Conservation (phyloP, 2,888 invertebrate genomes). For the Melieria picta region DNA sequence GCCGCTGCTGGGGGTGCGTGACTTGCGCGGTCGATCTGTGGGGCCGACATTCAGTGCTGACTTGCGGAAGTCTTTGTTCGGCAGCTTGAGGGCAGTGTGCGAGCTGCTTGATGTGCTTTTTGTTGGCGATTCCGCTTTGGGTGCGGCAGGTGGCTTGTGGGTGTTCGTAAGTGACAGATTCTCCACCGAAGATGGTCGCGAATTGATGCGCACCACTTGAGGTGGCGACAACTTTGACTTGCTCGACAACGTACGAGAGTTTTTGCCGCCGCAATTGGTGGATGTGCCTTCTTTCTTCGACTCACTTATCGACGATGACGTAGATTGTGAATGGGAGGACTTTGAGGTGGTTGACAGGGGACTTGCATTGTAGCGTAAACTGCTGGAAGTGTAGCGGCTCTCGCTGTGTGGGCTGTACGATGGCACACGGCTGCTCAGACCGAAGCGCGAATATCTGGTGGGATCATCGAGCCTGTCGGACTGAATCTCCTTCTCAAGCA, state of each 20-base stretch:
- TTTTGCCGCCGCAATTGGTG: conserved; percentile 34
- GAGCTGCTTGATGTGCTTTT: conserved; percentile 62
- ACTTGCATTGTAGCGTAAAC: conserved; percentile 57
- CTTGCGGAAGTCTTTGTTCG: conserved; percentile 80
- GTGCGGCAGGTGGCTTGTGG: conserved; percentile 52
- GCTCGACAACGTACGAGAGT: conserved; percentile 10
- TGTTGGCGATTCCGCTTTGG: conserved; percentile 63
- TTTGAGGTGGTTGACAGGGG: conserved; percentile 51
- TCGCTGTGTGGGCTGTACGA: conserved; percentile 65
- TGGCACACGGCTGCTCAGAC: conserved; percentile 68
- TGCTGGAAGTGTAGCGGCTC: conserved; percentile 60
- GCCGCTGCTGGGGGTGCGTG: conserved; percentile 64
- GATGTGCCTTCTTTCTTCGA: conserved; percentile 44
- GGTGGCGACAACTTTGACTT: conserved; percentile 62
- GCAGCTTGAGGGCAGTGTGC: conserved; percentile 59
- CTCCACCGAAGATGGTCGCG: conserved; percentile 61
- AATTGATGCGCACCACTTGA: conserved; percentile 55
- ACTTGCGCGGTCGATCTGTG: conserved; percentile 62
- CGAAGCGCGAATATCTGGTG: conserved; percentile 74
- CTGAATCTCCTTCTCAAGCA: conserved; percentile 78
- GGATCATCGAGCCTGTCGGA: conserved; percentile 78
- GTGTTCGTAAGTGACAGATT: conserved; percentile 50
- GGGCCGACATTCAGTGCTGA: conserved; percentile 76
- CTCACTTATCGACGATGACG: conserved; percentile 39
- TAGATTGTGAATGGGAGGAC: conserved; percentile 26